A percentile compares a stretch with the other conserved stretches of the same genome.
phyloP scores from a whole-genome alignment of 1,140 invertebrate species.

The Periplaneta americana region DNA sequence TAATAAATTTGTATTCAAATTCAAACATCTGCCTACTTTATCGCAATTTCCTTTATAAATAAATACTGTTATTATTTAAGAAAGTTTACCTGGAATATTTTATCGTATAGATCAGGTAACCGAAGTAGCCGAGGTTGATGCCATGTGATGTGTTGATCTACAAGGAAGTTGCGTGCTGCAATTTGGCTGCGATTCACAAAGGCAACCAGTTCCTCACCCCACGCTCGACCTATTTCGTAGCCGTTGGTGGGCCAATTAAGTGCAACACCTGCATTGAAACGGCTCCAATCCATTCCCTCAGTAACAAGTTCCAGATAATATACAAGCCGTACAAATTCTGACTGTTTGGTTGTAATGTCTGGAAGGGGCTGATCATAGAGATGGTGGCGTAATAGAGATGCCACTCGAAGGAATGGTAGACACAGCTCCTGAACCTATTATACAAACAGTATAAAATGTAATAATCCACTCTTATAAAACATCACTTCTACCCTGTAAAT shows the following conservation, averaged over 20 bases:
- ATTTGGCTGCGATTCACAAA: slow-evolving; percentile 48
- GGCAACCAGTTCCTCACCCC: slow-evolving; percentile 58
- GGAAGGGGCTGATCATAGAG: slow-evolving; percentile 78
- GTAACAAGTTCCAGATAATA: slow-evolving; percentile 69
- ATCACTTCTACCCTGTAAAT: too few species aligned
- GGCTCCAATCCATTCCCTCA: slow-evolving; percentile 55
- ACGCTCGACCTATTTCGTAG: slow-evolving; percentile 47
- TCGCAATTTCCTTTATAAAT: too few species aligned
- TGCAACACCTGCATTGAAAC: slow-evolving; percentile 34
- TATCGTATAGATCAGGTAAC: slow-evolving; percentile 86
- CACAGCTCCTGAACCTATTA: slow-evolving; percentile 66
- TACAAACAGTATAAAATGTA: too few species aligned
- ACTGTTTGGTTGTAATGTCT: slow-evolving; percentile 48
- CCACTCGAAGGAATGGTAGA: slow-evolving; percentile 78
- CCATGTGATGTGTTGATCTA: slow-evolving; percentile 68
- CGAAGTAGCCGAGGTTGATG: slow-evolving; percentile 72
- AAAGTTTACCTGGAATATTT: slow-evolving; percentile 83
- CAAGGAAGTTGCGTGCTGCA: slow-evolving; percentile 52
- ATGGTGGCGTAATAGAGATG: slow-evolving; percentile 78
- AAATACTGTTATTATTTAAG: too few species aligned
- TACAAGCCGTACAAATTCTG: slow-evolving; percentile 66
- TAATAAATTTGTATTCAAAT: too few species aligned
- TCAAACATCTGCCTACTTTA: too few species aligned
- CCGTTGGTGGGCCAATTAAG: slow-evolving; percentile 54
- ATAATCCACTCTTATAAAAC: too few species aligned